A percentile compares a stretch with the other conserved stretches of the same genome.
Conservation (phyloP, 2,888 invertebrate genomes). For the Stenurella melanura region DNA sequence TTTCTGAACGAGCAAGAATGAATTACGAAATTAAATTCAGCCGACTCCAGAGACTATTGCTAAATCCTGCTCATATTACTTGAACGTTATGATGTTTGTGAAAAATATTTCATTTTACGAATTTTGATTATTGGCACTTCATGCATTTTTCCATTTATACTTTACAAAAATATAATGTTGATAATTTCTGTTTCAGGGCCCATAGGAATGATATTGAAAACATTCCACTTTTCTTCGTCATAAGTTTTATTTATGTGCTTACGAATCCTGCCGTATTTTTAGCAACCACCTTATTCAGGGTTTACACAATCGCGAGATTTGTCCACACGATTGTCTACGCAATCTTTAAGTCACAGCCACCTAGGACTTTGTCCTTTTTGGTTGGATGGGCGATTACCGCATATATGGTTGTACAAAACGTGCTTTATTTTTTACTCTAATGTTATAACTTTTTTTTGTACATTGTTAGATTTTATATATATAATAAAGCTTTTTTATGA, state of each 20-base stretch:
- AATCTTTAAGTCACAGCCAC: slow-evolving; percentile 65
- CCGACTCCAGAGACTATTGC: too few relatives aligned
- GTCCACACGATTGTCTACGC: slow-evolving; percentile 65
- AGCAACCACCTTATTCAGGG: slow-evolving; percentile 70
- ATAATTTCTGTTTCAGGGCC: slow-evolving; percentile 74
- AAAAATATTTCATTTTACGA: too few relatives aligned
- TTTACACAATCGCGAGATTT: slow-evolving; percentile 59
- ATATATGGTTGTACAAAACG: slow-evolving; percentile 64
- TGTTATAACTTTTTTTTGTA: not conserved
- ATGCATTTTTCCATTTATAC: too few relatives aligned
- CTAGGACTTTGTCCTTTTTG: slow-evolving; percentile 62
- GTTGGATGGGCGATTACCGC: slow-evolving; percentile 62
- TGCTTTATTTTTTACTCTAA: slow-evolving; percentile 50
- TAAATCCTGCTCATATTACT: too few relatives aligned
- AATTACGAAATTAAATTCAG: too few relatives aligned
- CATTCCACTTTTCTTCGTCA: slow-evolving; percentile 78
- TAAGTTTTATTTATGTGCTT: slow-evolving; percentile 77
- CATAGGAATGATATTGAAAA: slow-evolving; percentile 84
- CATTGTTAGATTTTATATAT: not conserved
- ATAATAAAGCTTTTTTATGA: too few relatives aligned
- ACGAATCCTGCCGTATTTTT: slow-evolving; percentile 74
- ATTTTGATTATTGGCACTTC: too few relatives aligned
- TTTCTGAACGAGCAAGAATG: too few relatives aligned
- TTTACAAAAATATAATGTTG: not conserved
- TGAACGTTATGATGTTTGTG: too few relatives aligned